Base-by-base conservation (phyloP, 2,797 vertebrate species). In the Chelidonichthys spinosus region DNA sequence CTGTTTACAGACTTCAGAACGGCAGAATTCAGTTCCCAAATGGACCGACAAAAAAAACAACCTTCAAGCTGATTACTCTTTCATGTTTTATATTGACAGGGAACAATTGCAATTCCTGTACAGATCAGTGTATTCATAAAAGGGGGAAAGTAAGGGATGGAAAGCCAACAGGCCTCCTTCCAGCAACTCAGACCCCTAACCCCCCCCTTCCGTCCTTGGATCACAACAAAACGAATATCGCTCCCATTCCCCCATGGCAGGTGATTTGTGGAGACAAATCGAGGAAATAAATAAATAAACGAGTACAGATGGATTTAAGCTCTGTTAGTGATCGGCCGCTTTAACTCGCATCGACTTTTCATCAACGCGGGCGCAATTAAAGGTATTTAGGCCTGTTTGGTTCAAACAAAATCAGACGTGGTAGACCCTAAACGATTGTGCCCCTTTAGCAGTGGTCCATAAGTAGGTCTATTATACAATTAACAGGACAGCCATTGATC, bases 311-410 rank as follows among this genome's bases (percentile, higher is more conserved):
- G 89, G 86, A 90, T 92, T 90, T 86, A 91, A 89, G 83, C 85
- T 74, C 78, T 39, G 88, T 81, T 83, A 89, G 88, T 90, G 90
- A 91, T 92, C 90, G 81, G 82, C 78, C 90, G 91, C 88, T 92
- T 93, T 88, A 90, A 86, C 87, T 95, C 94, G 87, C 93, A 97
- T 97, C 95, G 96, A 96, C 96, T 96, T 97, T 96, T 97, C 95
- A 97, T 97, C 95, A 92, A 92, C 92, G 91, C 91, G 92, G 92
- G 94, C 93, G 94, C 95, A 96, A 97, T 97, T 97, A 95, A 96
- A 96, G 94, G 94, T 95, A 96, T 96, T 97, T 96, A 92, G 91
- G 83, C 83, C 85, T 84, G 95, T 96, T 96, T 95, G 95, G 93
- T 93, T 92, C 89, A 94, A 95, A 96, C 95, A 94, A 93, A 95